These are phyloP conservation scores for Solenodon paradoxus DNA, from an alignment of 2,113 vertebrate genomes.

Conservation along the genomic window DNA sequence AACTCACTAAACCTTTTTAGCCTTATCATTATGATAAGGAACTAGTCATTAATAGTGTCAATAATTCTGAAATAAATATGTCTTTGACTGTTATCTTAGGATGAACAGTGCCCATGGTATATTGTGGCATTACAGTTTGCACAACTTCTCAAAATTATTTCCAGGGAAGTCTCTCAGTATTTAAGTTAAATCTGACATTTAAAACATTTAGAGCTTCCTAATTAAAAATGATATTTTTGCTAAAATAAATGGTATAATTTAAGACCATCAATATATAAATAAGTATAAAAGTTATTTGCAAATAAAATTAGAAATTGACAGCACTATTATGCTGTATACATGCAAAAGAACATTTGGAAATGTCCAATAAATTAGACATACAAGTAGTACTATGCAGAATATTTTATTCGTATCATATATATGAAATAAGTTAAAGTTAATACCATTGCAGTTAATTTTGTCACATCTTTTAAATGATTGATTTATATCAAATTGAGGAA, in stretches of 20 bases:
- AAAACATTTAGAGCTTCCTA: background rate
- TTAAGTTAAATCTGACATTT: background rate
- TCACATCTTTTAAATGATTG: background rate
- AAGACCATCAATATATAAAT: background rate
- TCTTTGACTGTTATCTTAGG: background rate
- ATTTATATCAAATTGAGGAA: background rate
- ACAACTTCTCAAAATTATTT: background rate
- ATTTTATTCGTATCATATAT: background rate
- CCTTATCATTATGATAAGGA: background rate
- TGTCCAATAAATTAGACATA: background rate
- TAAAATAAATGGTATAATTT: background rate
- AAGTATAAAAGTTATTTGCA: background rate
- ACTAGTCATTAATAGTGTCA: background rate
- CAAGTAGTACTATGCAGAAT: background rate
- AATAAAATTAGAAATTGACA: background rate
- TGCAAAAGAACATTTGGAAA: too few species aligned
- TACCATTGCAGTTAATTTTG: background rate
- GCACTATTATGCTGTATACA: background rate
- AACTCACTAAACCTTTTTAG: background rate
- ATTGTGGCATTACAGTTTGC: background rate
- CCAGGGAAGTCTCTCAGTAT: background rate
- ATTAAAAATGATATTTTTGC: conserved; percentile 20
- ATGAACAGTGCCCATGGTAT: background rate
- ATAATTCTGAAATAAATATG: conserved; percentile 36
- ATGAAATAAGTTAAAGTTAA: background rate